These are phyloP conservation scores for Eulemur mongoz DNA, from an alignment of 2,797 vertebrate species.

Conservation along the genomic window DNA sequence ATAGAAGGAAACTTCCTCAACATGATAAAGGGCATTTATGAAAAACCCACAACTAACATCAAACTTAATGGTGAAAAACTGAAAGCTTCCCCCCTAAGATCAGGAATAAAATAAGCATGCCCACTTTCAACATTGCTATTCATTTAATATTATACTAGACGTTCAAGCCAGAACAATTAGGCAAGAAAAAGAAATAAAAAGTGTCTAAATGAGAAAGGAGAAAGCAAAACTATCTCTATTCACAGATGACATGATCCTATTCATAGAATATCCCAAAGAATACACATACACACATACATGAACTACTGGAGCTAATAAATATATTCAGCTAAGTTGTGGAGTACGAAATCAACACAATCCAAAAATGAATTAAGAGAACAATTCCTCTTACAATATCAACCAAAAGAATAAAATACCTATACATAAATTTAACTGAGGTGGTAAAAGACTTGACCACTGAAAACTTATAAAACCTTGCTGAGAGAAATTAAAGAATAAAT, in stretches of 20 bases:
- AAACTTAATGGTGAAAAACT: background rate
- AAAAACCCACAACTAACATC: background rate
- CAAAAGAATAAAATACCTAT: constrained; percentile 4
- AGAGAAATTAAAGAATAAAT: background rate
- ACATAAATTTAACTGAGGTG: background rate
- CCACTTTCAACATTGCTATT: background rate
- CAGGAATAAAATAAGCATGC: background rate
- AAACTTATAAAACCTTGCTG: background rate
- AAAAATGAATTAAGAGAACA: background rate
- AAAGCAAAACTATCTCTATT: background rate
- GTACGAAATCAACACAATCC: background rate
- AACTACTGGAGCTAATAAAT: background rate
- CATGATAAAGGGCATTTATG: background rate
- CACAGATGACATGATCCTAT: background rate
- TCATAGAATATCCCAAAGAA: background rate
- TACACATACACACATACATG: background rate
- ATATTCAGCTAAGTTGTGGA: background rate
- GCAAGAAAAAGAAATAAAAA: background rate
- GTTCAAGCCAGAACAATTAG: background rate
- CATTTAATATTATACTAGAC: background rate
- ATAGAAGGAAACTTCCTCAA: background rate
- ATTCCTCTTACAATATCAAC: background rate
- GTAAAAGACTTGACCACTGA: background rate
- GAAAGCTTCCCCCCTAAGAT: background rate
- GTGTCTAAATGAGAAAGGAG: background rate